Conservation (phyloP, 2,113 vertebrate genomes). For the Brienomyrus longianalis region DNA sequence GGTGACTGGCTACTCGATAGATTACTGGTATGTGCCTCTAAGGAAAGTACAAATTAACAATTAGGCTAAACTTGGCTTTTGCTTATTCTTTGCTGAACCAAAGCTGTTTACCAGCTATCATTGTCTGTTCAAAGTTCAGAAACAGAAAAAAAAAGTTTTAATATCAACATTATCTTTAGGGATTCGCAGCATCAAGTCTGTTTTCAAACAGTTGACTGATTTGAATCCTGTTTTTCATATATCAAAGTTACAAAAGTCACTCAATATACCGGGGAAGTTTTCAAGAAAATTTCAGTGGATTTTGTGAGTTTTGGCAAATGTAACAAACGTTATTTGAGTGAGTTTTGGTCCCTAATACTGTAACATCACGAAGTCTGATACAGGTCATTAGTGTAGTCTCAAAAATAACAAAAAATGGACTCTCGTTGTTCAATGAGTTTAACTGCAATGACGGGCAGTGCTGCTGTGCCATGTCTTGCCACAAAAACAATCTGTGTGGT, state of each 20-base stretch:
- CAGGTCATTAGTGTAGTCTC: neutral
- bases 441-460: neutral
- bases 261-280: neutral
- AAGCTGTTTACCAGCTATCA: neutral
- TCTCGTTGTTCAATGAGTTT: neutral
- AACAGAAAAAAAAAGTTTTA: neutral
- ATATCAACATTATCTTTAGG: neutral
- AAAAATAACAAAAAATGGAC: neutral
- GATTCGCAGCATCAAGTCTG: neutral
- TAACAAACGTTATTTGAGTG: neutral
- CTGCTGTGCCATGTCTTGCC: neutral
- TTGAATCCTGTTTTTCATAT: neutral
- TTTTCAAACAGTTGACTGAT: neutral
- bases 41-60: slow-evolving; percentile 33
- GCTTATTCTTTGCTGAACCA: neutral
- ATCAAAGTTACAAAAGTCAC: neutral
- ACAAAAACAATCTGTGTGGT: neutral
- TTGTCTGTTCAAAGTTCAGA: neutral
- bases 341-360: neutral
- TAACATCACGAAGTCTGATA: neutral
- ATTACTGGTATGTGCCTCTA: slow-evolving; percentile 45
- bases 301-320: neutral
- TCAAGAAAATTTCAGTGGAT: neutral
- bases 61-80: neutral
- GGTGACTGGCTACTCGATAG: slow-evolving; percentile 67